These are phyloP conservation scores for Drosophila putrida DNA, from an alignment of 2,888 invertebrate species.

Conservation along the genomic window DNA sequence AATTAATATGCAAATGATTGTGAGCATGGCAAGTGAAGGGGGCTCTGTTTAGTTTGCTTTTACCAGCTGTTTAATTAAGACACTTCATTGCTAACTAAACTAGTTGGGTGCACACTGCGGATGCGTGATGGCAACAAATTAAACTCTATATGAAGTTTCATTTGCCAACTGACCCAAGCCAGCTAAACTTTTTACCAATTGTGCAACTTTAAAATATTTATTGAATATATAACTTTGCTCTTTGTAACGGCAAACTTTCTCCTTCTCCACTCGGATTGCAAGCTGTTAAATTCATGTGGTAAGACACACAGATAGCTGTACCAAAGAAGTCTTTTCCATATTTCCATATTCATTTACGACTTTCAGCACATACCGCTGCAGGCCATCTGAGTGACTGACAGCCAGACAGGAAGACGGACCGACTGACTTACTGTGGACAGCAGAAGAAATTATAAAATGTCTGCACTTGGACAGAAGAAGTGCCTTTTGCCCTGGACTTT, in stretches of 20 bases:
- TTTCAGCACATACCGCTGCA: conserved; percentile 6
- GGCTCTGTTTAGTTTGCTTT: conserved; percentile 26
- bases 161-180: conserved; percentile 6
- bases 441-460: conserved; percentile 33
- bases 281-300: conserved; percentile 29
- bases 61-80: conserved; percentile 54
- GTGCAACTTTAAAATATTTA: conserved; percentile 56
- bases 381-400: conserved; percentile 4
- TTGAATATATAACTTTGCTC: conserved; percentile 61
- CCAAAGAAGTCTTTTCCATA: conserved; percentile 21
- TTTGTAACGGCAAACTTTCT: conserved; percentile 12
- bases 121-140: conserved; percentile 52
- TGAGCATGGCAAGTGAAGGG: conserved; percentile 22
- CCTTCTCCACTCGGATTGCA: not conserved
- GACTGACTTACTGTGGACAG: conserved; percentile 1
- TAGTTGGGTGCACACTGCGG: conserved; percentile 22
- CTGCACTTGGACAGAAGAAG: not conserved
- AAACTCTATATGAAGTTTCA: conserved; percentile 20
- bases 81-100: conserved; percentile 24
- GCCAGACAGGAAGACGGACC: not conserved
- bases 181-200: conserved; percentile 1
- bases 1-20: conserved; percentile 77
- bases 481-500: conserved; percentile 16
- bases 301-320: conserved; percentile 8
- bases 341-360: conserved; percentile 39